phyloP scores from a whole-genome alignment of 2,113 vertebrate genomes.

The Sturnus vulgaris region DNA sequence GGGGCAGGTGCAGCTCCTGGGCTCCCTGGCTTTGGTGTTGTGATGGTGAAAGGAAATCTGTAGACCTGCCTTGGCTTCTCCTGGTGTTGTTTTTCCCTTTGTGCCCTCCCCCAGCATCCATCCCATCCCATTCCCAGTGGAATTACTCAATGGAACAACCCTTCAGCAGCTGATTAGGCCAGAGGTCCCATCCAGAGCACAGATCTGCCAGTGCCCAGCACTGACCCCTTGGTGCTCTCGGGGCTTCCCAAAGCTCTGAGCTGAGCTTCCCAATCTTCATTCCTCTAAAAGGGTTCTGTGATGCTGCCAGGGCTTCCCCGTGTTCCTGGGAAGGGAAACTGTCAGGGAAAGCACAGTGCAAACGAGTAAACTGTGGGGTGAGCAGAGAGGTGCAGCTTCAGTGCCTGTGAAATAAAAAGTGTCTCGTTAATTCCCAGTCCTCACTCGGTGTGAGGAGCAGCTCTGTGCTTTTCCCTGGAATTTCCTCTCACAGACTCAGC shows the following conservation, averaged over 20 bases:
- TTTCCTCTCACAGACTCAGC: not conserved
- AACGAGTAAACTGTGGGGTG: not conserved
- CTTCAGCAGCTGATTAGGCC: not conserved
- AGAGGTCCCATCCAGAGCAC: not conserved
- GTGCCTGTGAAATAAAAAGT: not conserved
- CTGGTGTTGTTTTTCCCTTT: not conserved
- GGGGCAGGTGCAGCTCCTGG: not conserved
- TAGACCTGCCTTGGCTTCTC: not conserved
- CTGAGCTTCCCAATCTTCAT: not conserved
- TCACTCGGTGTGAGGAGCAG: accelerated
- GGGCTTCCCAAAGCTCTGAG: not conserved
- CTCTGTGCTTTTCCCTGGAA: not conserved
- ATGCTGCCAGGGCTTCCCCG: not conserved
- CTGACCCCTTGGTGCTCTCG: accelerated
- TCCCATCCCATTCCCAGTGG: not conserved
- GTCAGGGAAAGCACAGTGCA: not conserved
- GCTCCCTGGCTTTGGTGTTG: not conserved
- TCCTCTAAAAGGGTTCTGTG: not conserved
- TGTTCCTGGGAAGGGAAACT: not conserved
- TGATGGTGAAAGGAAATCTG: not conserved
- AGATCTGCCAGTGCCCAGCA: not conserved
- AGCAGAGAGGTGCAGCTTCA: not conserved
- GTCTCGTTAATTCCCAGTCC: accelerated
- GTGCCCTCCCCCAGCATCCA: accelerated
- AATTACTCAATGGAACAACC: not conserved